Base-by-base conservation (phyloP, 2,888 invertebrate species). In the Lymantria dispar region DNA sequence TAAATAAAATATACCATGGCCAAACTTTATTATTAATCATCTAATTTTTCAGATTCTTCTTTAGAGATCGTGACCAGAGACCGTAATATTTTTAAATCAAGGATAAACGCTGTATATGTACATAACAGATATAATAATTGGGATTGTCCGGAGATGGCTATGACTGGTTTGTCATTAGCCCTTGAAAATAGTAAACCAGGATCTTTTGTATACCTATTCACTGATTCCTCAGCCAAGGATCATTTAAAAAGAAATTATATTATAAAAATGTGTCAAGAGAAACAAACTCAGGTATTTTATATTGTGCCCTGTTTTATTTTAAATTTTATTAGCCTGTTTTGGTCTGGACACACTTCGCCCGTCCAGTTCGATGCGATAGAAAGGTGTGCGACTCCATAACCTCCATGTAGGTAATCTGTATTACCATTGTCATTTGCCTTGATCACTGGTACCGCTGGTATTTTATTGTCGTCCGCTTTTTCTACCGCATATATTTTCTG, bases 191-290 rank as follows among this genome's bases (percentile, higher is more conserved):
- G 77, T 48, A 53, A 49, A 1, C 64, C 58, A 0, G 43, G 60
- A 7, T 77, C 77, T 0, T 65, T 51, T 8, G 22, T 77, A 0
- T 77, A 60, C 37, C 64, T 76, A 0, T 77, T 76, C 41, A 77
- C 76, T 3, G 77, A 77, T 37, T 74, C 38, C 8, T 38, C 38
- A 12, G 38, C 38, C 1, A 38, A 38, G 12, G 12, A 38, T 38
- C 7, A 38, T 12, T 8, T 8, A 8, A 12, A 38, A n/a, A 38
- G 7, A 8, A 12, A 11, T 38, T 0, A 38, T 8, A 12, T 38
- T 12, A 12, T 38, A 12, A 12, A 38, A 38, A 38, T 12, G 38
- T 38, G 38, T 12, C 38, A 38, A 38, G 12, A 38, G 12, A 38
- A 38, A 12, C n/a, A 38, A 12, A n/a, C 38, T 11, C 38, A 38